These are phyloP conservation scores for Trematocara unimaculatum DNA, from an alignment of 2,113 vertebrate genomes.

Conservation along the genomic window DNA sequence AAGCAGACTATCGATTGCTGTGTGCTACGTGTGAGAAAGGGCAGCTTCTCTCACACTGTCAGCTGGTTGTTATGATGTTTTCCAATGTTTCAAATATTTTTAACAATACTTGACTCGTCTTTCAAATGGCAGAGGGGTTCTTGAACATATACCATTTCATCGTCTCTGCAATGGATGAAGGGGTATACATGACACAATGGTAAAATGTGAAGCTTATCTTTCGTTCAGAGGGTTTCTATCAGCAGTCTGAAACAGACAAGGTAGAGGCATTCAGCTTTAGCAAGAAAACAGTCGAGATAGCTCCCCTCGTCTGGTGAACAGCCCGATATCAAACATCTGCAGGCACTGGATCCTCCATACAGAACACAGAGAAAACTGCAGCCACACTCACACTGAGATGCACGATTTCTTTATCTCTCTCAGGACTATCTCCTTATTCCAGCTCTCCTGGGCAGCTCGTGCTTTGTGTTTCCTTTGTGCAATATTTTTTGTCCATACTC, in stretches of 20 bases:
- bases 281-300: not conserved
- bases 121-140: not conserved
- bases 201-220: not conserved
- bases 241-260: not conserved
- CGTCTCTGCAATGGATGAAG: not conserved
- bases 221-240: not conserved
- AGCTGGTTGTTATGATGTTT: not conserved
- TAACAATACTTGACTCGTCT: not conserved
- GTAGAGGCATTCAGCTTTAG: not conserved
- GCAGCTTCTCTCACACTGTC: not conserved
- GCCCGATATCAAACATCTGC: constrained; percentile 21
- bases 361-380: not conserved
- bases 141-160: not conserved
- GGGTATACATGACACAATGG: not conserved
- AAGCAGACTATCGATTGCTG: not conserved
- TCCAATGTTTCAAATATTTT: not conserved
- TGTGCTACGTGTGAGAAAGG: not conserved
- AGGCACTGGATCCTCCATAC: not conserved
- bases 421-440: constrained; percentile 1
- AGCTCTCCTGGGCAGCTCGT: not conserved
- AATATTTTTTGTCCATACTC: constrained; percentile 16
- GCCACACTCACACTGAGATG: not conserved
- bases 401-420: not conserved
- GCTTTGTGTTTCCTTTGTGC: constrained; percentile 8
- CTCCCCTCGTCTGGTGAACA: not conserved